Base-by-base conservation (phyloP, 2,888 invertebrate genomes). In the Melikaiella ostensackeni region DNA sequence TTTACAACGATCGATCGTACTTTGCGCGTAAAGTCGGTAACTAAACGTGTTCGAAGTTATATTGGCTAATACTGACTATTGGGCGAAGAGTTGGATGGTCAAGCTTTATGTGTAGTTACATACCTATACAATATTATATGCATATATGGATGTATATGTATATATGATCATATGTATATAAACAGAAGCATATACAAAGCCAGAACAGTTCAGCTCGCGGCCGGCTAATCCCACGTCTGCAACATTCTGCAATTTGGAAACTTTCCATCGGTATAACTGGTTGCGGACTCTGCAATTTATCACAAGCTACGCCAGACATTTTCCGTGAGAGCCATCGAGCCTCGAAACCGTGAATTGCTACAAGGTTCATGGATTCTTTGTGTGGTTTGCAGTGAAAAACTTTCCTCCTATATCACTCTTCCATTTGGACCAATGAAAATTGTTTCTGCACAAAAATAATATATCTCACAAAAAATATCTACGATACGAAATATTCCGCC, bases 221-320 rank as follows among this genome's bases (percentile, higher is more conserved):
- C 86, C 83, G 85, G 87, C 86, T 89, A 90, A 90, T 90, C 89
- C 88, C 85, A 84, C 87, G 86, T 88, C 87, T 89, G 88, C 84
- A 86, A 86, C 86, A 88, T 89, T 88, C 87, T 88, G 86, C 89
- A 90, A 88, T 89, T 90, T 90, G 87, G 87, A 88, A 90, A 90
- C 89, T 90, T 89, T 88, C 86, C 82, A 78, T 79, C 75, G 81
- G 78, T 83, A 85, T 87, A 88, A 89, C 86, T 76, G 75, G 78
- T 78, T 79, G 78, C 81, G 81, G 81, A 84, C 84, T 83, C 81
- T 77, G 83, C 81, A 84, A 87, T 86, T 85, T 85, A 85, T 87
- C 84, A 84, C 82, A 78, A 83, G 82, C 83, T 79, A 79, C 64
- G 66, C 75, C 76, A 75, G 62, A 79, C 80, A 63, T 85, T 83